phyloP scores from a whole-genome alignment of 2,113 vertebrate species.

The Falco punctatus region DNA sequence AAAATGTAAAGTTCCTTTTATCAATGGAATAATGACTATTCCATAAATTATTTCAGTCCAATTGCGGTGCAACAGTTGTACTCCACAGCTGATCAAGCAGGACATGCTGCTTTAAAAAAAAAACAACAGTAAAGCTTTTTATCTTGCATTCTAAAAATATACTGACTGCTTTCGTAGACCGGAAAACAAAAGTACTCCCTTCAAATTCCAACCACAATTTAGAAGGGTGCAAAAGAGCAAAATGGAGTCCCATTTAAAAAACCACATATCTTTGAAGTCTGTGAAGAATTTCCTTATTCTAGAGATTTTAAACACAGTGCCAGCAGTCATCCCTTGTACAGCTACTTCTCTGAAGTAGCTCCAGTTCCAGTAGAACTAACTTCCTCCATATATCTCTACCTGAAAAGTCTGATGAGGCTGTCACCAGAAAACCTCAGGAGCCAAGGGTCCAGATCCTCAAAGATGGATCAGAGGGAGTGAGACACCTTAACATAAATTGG shows the following conservation, averaged over 20 bases:
- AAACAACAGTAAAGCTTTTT: not conserved
- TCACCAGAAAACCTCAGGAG: not conserved
- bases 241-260: not conserved
- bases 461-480: not conserved
- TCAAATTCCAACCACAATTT: constrained; percentile 24
- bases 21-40: not conserved
- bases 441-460: not conserved
- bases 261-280: constrained; percentile 46
- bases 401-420: not conserved
- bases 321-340: not conserved
- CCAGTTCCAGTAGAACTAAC: constrained; percentile 27
- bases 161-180: not conserved
- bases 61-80: not conserved
- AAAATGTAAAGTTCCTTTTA: not conserved
- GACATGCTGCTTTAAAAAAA: not conserved
- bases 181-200: constrained; percentile 28
- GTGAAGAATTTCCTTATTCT: constrained; percentile 40
- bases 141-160: constrained; percentile 50
- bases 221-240: constrained; percentile 38
- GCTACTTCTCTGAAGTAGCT: constrained; percentile 51
- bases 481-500: not conserved
- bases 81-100: not conserved
- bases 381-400: constrained; percentile 39
- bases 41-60: not conserved
- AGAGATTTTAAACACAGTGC: not conserved